Conservation (phyloP, 2,113 vertebrate genomes). For the Archocentrus centrarchus region DNA sequence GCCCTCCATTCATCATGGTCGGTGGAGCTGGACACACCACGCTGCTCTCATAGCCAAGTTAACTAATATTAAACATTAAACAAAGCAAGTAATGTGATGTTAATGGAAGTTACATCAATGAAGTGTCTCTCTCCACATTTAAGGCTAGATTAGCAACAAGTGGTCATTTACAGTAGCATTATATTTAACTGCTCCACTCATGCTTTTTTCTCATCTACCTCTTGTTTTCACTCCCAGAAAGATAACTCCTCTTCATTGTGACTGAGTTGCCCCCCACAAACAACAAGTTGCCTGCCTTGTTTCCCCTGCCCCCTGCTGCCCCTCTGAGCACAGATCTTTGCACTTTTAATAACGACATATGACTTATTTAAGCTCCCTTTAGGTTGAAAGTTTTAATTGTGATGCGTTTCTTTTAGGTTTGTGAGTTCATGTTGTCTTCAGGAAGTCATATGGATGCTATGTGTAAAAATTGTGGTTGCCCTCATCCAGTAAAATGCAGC, state of each 20-base stretch:
- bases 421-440: neutral
- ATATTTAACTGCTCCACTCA: neutral
- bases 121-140: neutral
- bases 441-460: neutral
- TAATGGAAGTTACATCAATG: neutral
- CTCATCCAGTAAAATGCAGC: neutral
- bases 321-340: neutral
- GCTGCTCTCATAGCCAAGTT: neutral
- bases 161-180: neutral
- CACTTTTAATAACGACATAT: neutral
- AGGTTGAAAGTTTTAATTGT: neutral
- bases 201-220: no score
- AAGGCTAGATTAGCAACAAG: neutral
- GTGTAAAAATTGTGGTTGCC: neutral
- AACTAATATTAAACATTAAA: neutral
- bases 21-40: neutral
- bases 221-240: neutral
- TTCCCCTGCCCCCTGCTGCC: neutral
- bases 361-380: neutral
- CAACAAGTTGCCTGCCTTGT: no score
- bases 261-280: neutral
- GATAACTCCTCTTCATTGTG: neutral
- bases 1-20: no score
- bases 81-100: neutral
- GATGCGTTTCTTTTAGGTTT: neutral